Evolutionary conservation across 2,113 vertebrate genomes (phyloP).

Genomic region (Uria aalge): DNA sequence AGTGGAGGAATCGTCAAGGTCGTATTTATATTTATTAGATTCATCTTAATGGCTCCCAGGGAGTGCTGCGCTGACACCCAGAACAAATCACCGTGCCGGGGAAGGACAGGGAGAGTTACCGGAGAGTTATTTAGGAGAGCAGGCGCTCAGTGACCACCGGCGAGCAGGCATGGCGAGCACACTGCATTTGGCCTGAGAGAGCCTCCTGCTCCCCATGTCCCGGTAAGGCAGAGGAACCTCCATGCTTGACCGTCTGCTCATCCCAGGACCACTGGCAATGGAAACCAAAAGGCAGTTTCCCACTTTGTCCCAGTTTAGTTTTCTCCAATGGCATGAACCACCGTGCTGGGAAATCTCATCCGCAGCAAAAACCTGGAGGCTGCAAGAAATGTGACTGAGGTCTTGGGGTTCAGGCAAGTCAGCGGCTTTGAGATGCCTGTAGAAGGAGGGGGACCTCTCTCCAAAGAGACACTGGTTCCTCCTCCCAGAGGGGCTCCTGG

Average conservation of each 20-base stretch:
- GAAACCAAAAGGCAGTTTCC: not conserved
- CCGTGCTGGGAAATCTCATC: not conserved
- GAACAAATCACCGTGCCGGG: not conserved
- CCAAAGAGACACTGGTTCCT: not conserved
- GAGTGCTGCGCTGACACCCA: not conserved
- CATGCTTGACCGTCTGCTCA: accelerated
- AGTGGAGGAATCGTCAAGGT: not conserved
- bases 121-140: not conserved
- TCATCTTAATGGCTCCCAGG: not conserved
- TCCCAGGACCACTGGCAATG: not conserved
- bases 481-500: not conserved
- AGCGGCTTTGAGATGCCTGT: not conserved
- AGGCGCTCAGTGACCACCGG: not conserved
- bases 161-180: not conserved
- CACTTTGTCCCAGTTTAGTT: not conserved
- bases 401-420: not conserved
- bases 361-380: not conserved
- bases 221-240: not conserved
- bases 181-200: not conserved
- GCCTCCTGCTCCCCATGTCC: not conserved
- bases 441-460: not conserved
- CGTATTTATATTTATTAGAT: not conserved
- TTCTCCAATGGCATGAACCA: not conserved
- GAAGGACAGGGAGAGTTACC: not conserved
- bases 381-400: not conserved